Evolutionary conservation across 2,888 invertebrate genomes (phyloP).

Genomic region (Dione juno): DNA sequence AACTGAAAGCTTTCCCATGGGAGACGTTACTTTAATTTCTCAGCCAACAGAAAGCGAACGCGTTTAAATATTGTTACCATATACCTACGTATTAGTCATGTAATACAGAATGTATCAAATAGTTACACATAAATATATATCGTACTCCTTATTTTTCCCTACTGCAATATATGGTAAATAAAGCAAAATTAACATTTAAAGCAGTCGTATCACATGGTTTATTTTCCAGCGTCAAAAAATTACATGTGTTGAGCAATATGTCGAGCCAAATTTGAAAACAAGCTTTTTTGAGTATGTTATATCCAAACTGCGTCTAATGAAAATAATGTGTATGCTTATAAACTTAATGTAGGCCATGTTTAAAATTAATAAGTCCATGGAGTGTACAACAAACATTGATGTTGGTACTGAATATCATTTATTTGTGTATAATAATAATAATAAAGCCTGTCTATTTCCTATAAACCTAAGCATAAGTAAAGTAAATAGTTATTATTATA

Average conservation of each 20-base stretch:
- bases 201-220: neutral
- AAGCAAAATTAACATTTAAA: neutral
- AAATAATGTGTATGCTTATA: no score
- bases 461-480: no score
- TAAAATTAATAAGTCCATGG: no score
- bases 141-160: neutral
- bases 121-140: neutral
- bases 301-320: no score
- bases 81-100: neutral
- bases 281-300: no score
- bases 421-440: no score
- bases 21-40: slow-evolving; percentile 84
- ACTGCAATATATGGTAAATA: neutral
- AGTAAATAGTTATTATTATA: no score
- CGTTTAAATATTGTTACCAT: slow-evolving; percentile 55
- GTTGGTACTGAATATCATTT: neutral
- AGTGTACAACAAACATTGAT: neutral
- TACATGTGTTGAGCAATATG: neutral
- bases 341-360: no score
- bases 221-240: neutral
- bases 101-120: neutral
- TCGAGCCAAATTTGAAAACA: neutral
- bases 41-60: slow-evolving; percentile 85
- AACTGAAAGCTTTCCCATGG: slow-evolving; percentile 84
- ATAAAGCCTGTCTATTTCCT: no score